Evolutionary conservation across 2,797 vertebrate genomes (phyloP).

Genomic region (Adrianichthys oophorus): DNA sequence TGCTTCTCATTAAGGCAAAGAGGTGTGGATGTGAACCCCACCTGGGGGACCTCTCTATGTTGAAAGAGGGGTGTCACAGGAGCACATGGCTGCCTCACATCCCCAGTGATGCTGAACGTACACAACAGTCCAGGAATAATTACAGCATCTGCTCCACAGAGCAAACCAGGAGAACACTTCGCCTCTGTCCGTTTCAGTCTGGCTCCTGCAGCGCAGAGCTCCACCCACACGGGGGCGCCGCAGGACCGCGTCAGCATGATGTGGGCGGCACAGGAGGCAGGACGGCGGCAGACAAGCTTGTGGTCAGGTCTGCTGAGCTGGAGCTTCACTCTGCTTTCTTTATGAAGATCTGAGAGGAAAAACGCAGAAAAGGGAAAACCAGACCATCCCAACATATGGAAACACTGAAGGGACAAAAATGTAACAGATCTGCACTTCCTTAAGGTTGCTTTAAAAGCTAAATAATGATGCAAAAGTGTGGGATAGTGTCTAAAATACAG

Average conservation of each 20-base stretch:
- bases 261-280: conserved; percentile 27
- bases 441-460: no score
- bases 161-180: conserved; percentile 8
- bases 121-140: conserved; percentile 41
- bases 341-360: conserved; percentile 78
- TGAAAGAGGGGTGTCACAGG: no score
- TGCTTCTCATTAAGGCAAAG: conserved; percentile 69
- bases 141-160: conserved; percentile 31
- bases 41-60: no score
- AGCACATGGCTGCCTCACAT: conserved; percentile 43
- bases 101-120: conserved; percentile 69
- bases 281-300: conserved; percentile 38
- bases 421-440: no score
- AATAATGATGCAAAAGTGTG: no score
- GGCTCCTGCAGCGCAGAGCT: conserved; percentile 47
- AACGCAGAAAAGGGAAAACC: neutral
- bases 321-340: conserved; percentile 80
- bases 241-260: conserved; percentile 29
- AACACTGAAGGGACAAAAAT: neutral
- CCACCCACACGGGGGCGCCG: conserved; percentile 58
- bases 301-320: conserved; percentile 46
- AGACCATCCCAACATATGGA: no score
- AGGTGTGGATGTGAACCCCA: no score
- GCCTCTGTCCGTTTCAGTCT: conserved; percentile 7
- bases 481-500: no score